Evolutionary conservation across 2,797 vertebrate species (phyloP).

Genomic region (Mus spretus): DNA sequence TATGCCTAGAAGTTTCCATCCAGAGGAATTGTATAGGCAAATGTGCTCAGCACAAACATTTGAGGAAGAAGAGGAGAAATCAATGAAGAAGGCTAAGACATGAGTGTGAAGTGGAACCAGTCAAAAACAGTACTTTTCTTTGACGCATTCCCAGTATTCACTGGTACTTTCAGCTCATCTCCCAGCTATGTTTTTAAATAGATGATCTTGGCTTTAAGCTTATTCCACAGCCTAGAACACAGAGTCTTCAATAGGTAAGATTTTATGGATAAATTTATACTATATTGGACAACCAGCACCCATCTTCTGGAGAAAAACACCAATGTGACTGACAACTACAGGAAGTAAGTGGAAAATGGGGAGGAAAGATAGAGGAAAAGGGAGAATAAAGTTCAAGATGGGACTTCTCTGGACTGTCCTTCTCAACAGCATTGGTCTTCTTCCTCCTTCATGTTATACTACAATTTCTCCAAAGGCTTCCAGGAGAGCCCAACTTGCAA

Average conservation of each 20-base stretch:
- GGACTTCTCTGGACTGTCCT: not conserved
- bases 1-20: not conserved
- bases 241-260: not conserved
- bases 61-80: not conserved
- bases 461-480: not conserved
- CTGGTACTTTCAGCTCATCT: not conserved
- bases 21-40: not conserved
- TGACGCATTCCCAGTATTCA: not conserved
- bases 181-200: not conserved
- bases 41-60: not conserved
- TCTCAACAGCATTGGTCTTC: not conserved
- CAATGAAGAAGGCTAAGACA: not conserved
- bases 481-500: not conserved
- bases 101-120: not conserved
- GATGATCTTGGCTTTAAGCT: not conserved
- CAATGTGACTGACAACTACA: not conserved
- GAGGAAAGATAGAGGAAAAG: not conserved
- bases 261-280: not conserved
- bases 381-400: not conserved
- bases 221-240: not conserved
- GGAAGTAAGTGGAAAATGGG: not conserved
- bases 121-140: constrained; percentile 17
- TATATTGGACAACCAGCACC: not conserved
- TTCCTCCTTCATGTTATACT: not conserved
- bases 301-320: not conserved